Conservation (phyloP, 64 coral and sea anemone species). For the Platygyra sinensis region DNA sequence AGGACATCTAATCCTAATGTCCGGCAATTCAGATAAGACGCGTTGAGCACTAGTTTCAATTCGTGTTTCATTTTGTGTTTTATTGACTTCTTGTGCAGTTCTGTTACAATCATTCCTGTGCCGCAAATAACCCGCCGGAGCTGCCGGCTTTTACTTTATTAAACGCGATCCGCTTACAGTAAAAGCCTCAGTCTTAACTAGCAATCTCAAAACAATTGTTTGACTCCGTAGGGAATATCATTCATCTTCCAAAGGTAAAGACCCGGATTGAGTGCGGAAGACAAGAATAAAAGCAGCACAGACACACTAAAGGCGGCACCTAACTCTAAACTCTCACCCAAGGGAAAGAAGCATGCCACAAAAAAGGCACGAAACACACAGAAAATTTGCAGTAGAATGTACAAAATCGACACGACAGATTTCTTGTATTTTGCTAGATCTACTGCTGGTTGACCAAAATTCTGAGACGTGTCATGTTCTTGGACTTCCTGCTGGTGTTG, state of each 20-base stretch:
- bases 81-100: no score
- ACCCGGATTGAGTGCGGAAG: background rate
- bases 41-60: no score
- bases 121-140: no score
- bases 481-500: slow-evolving; percentile 12
- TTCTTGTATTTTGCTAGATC: slow-evolving; percentile 14
- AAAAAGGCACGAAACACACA: background rate
- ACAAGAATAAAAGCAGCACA: background rate
- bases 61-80: no score
- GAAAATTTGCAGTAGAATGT: background rate
- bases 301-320: background rate
- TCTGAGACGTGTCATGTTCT: background rate
- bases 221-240: background rate
- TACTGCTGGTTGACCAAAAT: background rate
- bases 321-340: background rate
- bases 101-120: no score
- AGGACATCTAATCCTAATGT: no score
- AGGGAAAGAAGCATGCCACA: background rate
- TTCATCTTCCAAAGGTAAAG: slow-evolving; percentile 1
- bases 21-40: no score
- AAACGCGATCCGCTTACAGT: background rate
- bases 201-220: background rate
- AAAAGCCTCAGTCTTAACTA: background rate
- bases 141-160: no score
- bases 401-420: background rate